Evolutionary conservation across 2,113 vertebrate genomes (phyloP).

Genomic region (Eurypyga helias): DNA sequence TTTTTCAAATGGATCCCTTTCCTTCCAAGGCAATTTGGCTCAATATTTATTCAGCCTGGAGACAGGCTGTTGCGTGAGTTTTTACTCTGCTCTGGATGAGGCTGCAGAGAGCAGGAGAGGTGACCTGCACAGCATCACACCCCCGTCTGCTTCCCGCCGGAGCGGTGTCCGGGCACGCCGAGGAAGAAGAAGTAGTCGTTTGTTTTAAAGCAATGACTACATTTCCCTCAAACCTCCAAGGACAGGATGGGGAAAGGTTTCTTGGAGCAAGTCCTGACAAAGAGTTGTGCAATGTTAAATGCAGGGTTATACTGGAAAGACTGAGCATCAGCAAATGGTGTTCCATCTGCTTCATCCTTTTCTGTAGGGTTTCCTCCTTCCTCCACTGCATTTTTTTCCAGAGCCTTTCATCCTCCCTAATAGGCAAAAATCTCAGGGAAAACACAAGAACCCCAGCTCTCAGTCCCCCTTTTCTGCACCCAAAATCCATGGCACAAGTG

Average conservation of each 20-base stretch:
- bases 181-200: not conserved
- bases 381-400: not conserved
- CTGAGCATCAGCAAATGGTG: not conserved
- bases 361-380: not conserved
- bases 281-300: not conserved
- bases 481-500: not conserved
- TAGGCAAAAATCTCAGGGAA: not conserved
- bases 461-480: not conserved
- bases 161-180: not conserved
- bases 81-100: not conserved
- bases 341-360: not conserved
- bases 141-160: fast-evolving
- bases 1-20: not conserved
- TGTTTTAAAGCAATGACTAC: not conserved
- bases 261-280: not conserved
- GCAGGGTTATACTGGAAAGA: not conserved
- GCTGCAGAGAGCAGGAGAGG: not conserved
- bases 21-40: not conserved
- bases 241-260: not conserved
- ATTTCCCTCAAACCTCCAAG: not conserved
- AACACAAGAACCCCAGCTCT: not conserved
- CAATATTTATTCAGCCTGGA: not conserved
- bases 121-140: not conserved
- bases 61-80: not conserved
- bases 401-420: not conserved